phyloP scores from a whole-genome alignment of 2,888 invertebrate species.

The Drosophila kuntzei region DNA sequence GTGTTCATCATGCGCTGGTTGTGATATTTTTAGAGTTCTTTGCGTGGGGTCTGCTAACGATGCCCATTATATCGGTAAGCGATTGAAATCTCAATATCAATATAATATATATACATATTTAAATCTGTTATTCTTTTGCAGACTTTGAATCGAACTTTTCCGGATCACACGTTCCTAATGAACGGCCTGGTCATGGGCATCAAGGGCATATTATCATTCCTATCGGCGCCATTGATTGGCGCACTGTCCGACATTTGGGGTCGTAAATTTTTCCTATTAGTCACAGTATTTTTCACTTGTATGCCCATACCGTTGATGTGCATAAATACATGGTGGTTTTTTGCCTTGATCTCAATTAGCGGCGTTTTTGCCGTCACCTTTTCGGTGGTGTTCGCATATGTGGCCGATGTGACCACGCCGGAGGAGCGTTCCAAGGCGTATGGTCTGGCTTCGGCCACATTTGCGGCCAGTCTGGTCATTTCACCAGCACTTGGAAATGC shows the following conservation, averaged over 20 bases:
- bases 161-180: conserved; percentile 98
- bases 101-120: too few relatives aligned
- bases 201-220: conserved; percentile 98
- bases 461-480: conserved; percentile 99
- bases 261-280: conserved; percentile 97
- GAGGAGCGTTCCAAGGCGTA: conserved; percentile 97
- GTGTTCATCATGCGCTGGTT: conserved; percentile 98
- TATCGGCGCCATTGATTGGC: conserved; percentile 98
- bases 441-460: conserved; percentile 99
- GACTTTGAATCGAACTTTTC: conserved; percentile 98
- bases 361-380: conserved; percentile 99
- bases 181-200: conserved; percentile 99
- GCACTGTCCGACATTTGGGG: conserved; percentile 99
- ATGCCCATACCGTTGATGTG: conserved; percentile 99
- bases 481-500: conserved; percentile 98
- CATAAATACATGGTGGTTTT: conserved; percentile 99
- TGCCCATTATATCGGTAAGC: conserved; percentile 93
- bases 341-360: conserved; percentile 99
- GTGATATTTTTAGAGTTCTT: conserved; percentile 99
- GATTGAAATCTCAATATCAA: conserved; percentile 5
- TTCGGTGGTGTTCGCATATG: conserved; percentile 99
- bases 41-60: conserved; percentile 99
- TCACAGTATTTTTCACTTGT: conserved; percentile 99
- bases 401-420: conserved; percentile 99
- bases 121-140: conserved; percentile 72